phyloP scores from a whole-genome alignment of 2,113 vertebrate species.

The Onychostoma macrolepis region DNA sequence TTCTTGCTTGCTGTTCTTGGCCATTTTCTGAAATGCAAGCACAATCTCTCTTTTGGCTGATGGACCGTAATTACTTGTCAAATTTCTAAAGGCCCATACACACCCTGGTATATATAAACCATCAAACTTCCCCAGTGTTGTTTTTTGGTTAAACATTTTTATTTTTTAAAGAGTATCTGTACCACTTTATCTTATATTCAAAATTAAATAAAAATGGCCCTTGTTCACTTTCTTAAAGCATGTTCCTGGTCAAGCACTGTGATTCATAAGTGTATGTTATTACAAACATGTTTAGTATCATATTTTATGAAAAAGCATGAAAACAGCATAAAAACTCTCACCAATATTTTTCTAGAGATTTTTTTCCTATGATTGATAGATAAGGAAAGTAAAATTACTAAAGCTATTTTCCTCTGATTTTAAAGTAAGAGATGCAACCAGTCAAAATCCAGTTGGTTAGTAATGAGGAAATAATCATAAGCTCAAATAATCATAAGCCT shows the following conservation, averaged over 20 bases:
- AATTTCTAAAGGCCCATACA: slow-evolving; percentile 38
- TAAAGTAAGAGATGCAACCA: background rate
- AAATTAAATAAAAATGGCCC: background rate
- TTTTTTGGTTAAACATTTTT: background rate
- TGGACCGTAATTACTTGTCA: slow-evolving; percentile 54
- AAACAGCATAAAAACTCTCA: background rate
- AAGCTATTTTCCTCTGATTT: background rate
- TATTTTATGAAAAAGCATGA: background rate
- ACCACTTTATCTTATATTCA: background rate
- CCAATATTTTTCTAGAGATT: background rate
- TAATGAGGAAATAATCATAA: background rate
- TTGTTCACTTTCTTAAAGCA: background rate
- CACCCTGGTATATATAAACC: slow-evolving; percentile 35
- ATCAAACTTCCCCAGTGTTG: slow-evolving; percentile 18
- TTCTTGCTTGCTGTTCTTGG: slow-evolving; percentile 40
- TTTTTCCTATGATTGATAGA: background rate
- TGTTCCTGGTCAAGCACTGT: background rate
- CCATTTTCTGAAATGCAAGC: slow-evolving; percentile 49
- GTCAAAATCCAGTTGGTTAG: background rate
- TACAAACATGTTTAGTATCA: background rate
- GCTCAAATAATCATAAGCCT: background rate
- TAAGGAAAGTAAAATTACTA: background rate
- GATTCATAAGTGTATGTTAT: background rate
- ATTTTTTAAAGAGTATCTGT: background rate
- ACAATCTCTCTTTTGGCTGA: slow-evolving; percentile 36